These are phyloP conservation scores for Campoletis sonorensis DNA, from an alignment of 1,140 invertebrate genomes.

Conservation along the genomic window DNA sequence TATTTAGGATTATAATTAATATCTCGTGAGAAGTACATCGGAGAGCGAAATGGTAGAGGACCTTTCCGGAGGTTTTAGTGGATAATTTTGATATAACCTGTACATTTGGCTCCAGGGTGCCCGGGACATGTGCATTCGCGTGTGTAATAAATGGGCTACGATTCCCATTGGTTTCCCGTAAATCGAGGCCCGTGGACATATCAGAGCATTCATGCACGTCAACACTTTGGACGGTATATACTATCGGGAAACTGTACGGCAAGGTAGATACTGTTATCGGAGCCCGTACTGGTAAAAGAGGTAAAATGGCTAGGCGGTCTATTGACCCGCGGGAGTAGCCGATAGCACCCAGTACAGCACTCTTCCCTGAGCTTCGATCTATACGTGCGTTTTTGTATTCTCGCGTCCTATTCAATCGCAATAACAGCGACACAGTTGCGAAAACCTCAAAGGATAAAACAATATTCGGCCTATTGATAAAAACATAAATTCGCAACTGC, in stretches of 20 bases:
- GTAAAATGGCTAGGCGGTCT: not conserved
- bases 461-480: too few species aligned
- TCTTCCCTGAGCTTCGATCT: not conserved
- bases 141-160: too few species aligned
- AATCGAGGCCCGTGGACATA: not conserved
- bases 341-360: not conserved
- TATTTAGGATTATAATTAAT: not conserved
- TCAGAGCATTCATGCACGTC: not conserved
- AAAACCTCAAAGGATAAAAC: too few species aligned
- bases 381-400: too few species aligned
- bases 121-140: too few species aligned
- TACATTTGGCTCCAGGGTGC: too few species aligned
- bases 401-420: too few species aligned
- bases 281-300: not conserved
- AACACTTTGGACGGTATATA: slow-evolving; percentile 1
- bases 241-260: not conserved
- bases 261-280: not conserved
- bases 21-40: not conserved
- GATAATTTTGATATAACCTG: too few species aligned
- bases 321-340: slow-evolving; percentile 1
- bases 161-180: not conserved
- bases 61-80: too few species aligned
- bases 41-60: not conserved
- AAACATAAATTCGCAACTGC: too few species aligned
- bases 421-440: too few species aligned